phyloP scores from a whole-genome alignment of 2,888 invertebrate genomes.

The Elmis aenea region DNA sequence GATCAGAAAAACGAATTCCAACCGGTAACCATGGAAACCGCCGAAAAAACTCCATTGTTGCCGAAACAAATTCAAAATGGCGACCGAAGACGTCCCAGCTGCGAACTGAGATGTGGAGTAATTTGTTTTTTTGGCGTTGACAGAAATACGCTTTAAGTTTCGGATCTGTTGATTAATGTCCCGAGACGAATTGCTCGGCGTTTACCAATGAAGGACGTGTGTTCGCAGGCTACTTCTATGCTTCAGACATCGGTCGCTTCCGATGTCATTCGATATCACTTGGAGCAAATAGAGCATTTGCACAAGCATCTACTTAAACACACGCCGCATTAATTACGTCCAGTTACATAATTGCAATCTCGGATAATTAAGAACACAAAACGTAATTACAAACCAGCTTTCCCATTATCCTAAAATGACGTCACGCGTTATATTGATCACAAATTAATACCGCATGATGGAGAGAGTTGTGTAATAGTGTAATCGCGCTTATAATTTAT shows the following conservation, averaged over 20 bases:
- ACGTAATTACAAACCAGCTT: too few species aligned
- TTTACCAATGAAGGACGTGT: slow-evolving; percentile 35
- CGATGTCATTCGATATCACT: slow-evolving; percentile 20
- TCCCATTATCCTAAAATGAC: too few species aligned
- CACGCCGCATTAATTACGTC: too few species aligned
- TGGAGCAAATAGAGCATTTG: too few species aligned
- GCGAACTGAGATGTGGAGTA: slow-evolving; percentile 39
- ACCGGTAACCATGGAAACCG: slow-evolving; percentile 38
- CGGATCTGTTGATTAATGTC: slow-evolving; percentile 41
- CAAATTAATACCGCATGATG: too few species aligned
- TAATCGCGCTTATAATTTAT: too few species aligned
- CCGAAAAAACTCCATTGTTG: slow-evolving; percentile 42
- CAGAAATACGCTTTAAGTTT: slow-evolving; percentile 41
- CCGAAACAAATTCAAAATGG: slow-evolving; percentile 45
- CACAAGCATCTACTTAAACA: too few species aligned
- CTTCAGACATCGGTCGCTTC: slow-evolving; percentile 21
- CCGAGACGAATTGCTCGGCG: slow-evolving; percentile 38
- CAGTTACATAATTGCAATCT: too few species aligned
- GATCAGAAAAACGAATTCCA: slow-evolving; percentile 39
- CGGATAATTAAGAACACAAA: too few species aligned
- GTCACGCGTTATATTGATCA: too few species aligned
- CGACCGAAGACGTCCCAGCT: slow-evolving; percentile 37
- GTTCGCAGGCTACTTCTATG: slow-evolving; percentile 25
- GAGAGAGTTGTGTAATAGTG: too few species aligned
- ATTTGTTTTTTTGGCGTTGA: slow-evolving; percentile 41